Evolutionary conservation across 23 tunicate species (phyloP), one percentile per base, ranked within the genome.

Genomic region (Ascidia mentula): DNA sequence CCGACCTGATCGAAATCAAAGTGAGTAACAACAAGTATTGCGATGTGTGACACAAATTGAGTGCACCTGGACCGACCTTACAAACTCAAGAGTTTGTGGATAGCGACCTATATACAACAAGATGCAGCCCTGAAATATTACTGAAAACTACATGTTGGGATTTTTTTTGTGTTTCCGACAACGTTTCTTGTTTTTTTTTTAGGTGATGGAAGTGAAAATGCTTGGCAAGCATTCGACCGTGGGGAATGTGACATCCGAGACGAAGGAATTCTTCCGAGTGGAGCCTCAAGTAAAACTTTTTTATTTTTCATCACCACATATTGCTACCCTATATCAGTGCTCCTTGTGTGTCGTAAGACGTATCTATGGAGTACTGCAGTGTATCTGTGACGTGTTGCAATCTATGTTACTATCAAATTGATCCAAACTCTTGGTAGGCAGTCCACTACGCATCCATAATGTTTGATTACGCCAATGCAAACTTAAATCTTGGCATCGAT

Each of bases 181-280:
- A 28, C 30, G 75, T 36, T 34, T 71, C 32, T 34, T 4, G 9
- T 71, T 13, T 69, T 12, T n/a, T n/a, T 36, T 71, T 34, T 4
- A 90, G 89, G 86, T 90, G 18, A 75, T 46, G 71, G 96, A 90
- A 72, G 36, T 83, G 13, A 75, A 79, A 46, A 60, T 84, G n/a
- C 59, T 90, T 45, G 96, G 96, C 8, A 85, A 90, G 69, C 86
- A 80, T 33, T 40, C 79, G 6, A 80, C 74, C 36, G 90, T 90
- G 9, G 96, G 96, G 6, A 85, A 80, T 69, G 86, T 80, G 6
- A 18, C 85, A 34, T 80, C 81, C 24, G 96, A 90, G 40, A 85
- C 86, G 0, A 85, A 80, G 81, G 89, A 90, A 31, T 82, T 90
- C 5, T 86, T 85, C 79, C 40, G 86, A 88, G 84, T 77, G 18